Base-by-base conservation (phyloP, 2,797 vertebrate genomes). In the Periparus ater region DNA sequence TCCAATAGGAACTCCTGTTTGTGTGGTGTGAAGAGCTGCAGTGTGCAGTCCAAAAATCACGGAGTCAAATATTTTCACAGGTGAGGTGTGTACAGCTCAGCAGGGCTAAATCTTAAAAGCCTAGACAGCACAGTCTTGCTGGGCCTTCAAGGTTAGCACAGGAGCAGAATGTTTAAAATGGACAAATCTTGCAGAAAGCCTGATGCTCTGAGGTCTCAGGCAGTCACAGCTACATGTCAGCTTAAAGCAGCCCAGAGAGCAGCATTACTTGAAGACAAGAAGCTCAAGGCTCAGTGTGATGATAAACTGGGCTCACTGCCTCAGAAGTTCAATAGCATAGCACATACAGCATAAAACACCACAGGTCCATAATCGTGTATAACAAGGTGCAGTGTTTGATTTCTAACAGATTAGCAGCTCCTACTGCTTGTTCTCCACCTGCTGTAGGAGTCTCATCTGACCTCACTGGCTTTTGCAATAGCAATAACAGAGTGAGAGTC, bases 381-480 rank as follows among this genome's bases (percentile, higher is more conserved):
- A 77, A 74, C 84, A 77, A 91, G 51, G 29, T 51, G 30, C 17
- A 48, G 17, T 55, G 61, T 75, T 80, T 78, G 57, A 75, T 81
- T 83, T 87, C 75, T 62, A 82, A 54, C 57, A 83, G 60, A 72
- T 80, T 72, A 92, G 54, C 75, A 91, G 51, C 36, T 91, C 67
- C 62, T 63, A 26, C 62, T 75, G n/a, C 44, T 91, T 58, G 9
- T 50, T 76, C 19, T 62, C 18, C 21, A 16, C 38, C 76, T 89
- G 42, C 44, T 62, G 14, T n/a, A 80, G 72, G 50, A 77, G 58
- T 65, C 42, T 67, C 0, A 0, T 53, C 21, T 68, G 58, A 91
- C 66, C 54, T 77, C 53, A 68, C 8, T 51, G 65, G 19, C 29
- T 93, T 93, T 80, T 81, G 54, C 65, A 92, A 38, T 2, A 74